Evolutionary conservation across 35 echinoderm and acorn worm species (phyloP), one percentile per base, ranked within the genome.

Genomic region (Holothuria glaberrima): DNA sequence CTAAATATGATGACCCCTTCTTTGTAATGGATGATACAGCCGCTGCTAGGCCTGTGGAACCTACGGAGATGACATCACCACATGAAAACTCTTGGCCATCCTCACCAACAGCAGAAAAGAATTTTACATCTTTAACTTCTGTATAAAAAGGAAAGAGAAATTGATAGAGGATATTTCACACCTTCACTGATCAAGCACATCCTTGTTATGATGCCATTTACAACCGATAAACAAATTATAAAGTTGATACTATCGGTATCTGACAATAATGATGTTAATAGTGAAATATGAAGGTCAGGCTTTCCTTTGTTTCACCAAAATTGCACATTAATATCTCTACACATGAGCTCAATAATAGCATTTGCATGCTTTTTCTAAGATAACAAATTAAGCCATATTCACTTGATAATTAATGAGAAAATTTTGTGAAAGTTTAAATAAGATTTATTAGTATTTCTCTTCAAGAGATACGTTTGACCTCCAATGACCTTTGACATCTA

Each of bases 61-160:
- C 21, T 27, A 71, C 26, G 5, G 12, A 27, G 28, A 71, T 30
- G 20, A 71, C 28, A 30, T 71, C 68, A 71, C 68, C 68, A 30
- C 68, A 71, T 71, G 68, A 27, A 71, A 71, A 27, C 28, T 30
- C 28, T 30, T 71, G 68, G 21, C 28, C 28, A 27, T 71, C 68
- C 68, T 71, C 68, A 27, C 28, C 68, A 71, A 71, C 21, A 71
- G 68, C 28, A 71, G 68, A 27, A 71, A 71, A 71, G 28, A 71
- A 71, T n/a, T n/a, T 71, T 4, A 30, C 28, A 71, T 71, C 68
- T 32, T 16, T 71, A 5, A 13, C 20, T 30, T 71, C 28, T 30
- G 20, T 12, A 71, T 30, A 71, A 71, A n/a, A 71, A 71, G 32
- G 28, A 71, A 71, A n/a, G 28, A 71, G 28, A 71, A 30, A 71